phyloP scores from a whole-genome alignment of 2,888 invertebrate species.

The Aphrophora alni region DNA sequence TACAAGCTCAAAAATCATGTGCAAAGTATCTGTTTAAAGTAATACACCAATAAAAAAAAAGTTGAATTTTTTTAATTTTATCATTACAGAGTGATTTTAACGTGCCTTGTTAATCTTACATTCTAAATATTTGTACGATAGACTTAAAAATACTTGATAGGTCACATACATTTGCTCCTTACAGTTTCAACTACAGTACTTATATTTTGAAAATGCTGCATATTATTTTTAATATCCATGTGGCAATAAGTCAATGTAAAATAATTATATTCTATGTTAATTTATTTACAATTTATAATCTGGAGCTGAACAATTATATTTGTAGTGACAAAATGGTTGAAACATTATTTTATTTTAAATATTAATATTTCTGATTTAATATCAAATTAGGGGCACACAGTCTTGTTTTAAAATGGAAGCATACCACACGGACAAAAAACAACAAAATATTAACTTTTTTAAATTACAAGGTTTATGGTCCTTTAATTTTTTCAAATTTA shows the following conservation, averaged over 20 bases:
- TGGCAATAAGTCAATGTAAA: background rate
- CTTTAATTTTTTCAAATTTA: no score
- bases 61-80: no score
- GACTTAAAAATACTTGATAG: conserved; percentile 35
- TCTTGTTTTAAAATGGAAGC: background rate
- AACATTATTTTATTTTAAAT: no score
- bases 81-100: background rate
- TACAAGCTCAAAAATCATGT: no score
- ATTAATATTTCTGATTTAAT: no score
- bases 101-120: background rate
- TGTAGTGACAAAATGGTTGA: background rate
- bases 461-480: no score
- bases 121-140: conserved; percentile 26
- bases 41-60: no score
- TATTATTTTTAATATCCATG: background rate
- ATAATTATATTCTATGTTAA: background rate
- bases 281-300: background rate
- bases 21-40: no score
- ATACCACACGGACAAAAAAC: background rate
- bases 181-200: no score
- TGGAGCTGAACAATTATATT: background rate
- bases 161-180: conserved; percentile 16
- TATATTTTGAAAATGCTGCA: background rate
- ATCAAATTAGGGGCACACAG: no score
- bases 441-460: no score